Evolutionary conservation across 2,888 invertebrate species (phyloP).

Genomic region (Iselma pallidipennis): DNA sequence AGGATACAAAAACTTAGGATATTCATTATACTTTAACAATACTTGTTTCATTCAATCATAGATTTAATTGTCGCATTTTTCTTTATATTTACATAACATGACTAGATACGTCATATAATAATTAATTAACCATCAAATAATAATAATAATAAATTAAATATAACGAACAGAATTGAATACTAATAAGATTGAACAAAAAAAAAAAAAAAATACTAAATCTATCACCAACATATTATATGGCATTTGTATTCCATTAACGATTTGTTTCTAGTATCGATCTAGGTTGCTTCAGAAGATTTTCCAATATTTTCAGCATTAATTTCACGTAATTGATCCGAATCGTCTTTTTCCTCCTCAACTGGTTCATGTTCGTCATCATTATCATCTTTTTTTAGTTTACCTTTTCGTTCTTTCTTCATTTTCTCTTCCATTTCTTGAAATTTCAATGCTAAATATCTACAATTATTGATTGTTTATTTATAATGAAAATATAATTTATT

Average conservation of each 20-base stretch:
- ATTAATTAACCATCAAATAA: background rate
- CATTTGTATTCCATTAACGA: too few species aligned
- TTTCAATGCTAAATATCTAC: slow-evolving; percentile 77
- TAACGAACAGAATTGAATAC: too few species aligned
- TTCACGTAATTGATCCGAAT: slow-evolving; percentile 25
- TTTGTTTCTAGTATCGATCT: too few species aligned
- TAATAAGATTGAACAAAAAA: too few species aligned
- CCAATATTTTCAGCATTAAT: slow-evolving; percentile 9
- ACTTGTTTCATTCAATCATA: too few species aligned
- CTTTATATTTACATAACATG: too few species aligned
- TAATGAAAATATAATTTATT: slow-evolving; percentile 5
- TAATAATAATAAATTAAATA: background rate
- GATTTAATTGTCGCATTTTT: too few species aligned
- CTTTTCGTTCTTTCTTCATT: slow-evolving; percentile 70
- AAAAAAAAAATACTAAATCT: too few species aligned
- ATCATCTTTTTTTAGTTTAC: slow-evolving; percentile 53
- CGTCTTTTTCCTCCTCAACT: slow-evolving; percentile 37
- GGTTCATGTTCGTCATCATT: slow-evolving; percentile 40
- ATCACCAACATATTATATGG: too few species aligned
- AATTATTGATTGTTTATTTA: slow-evolving; percentile 34
- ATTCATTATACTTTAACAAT: too few species aligned
- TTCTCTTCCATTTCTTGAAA: slow-evolving; percentile 87
- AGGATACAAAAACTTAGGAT: too few species aligned
- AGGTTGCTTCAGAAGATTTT: too few species aligned
- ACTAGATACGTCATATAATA: background rate